Conservation (phyloP, 2,888 invertebrate genomes). For the Phymatocera aterrima region DNA sequence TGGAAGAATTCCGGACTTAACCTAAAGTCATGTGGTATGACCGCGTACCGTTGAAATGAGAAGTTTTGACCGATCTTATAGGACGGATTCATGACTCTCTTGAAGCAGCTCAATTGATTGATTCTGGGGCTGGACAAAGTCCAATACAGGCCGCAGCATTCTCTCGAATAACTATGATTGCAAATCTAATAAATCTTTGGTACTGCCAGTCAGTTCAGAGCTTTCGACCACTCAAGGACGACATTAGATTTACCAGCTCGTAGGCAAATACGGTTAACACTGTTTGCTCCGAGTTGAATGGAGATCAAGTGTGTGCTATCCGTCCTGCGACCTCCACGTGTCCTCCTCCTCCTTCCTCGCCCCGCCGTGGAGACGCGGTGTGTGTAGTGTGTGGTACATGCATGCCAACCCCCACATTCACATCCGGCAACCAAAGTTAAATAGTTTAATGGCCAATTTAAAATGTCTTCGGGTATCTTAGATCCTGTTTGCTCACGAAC, state of each 20-base stretch:
- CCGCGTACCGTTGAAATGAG: slow-evolving; percentile 53
- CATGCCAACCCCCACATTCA: not conserved
- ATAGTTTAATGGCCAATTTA: slow-evolving; percentile 75
- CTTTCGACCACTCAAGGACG: slow-evolving; percentile 47
- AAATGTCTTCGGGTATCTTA: slow-evolving; percentile 72
- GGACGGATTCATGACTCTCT: not conserved
- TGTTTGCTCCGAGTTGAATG: slow-evolving; percentile 70
- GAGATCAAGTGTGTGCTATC: slow-evolving; percentile 48
- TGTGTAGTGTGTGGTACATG: not conserved
- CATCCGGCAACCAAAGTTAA: slow-evolving; percentile 71
- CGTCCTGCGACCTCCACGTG: slow-evolving; percentile 34
- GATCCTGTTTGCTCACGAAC: slow-evolving; percentile 66
- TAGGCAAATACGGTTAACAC: slow-evolving; percentile 73
- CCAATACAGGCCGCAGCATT: not conserved
- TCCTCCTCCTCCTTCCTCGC: slow-evolving; percentile 12
- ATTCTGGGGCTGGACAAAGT: not conserved
- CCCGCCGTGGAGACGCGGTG: slow-evolving; percentile 26
- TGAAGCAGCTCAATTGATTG: not conserved
- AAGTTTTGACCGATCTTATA: slow-evolving; percentile 61
- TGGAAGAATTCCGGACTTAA: slow-evolving; percentile 64
- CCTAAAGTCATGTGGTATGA: slow-evolving; percentile 52
- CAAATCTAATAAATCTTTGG: not conserved
- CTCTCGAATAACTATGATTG: not conserved
- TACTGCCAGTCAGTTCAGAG: slow-evolving; percentile 1
- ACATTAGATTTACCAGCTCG: slow-evolving; percentile 68